Conservation (phyloP, 2,113 vertebrate genomes). For the Aegithalos caudatus region DNA sequence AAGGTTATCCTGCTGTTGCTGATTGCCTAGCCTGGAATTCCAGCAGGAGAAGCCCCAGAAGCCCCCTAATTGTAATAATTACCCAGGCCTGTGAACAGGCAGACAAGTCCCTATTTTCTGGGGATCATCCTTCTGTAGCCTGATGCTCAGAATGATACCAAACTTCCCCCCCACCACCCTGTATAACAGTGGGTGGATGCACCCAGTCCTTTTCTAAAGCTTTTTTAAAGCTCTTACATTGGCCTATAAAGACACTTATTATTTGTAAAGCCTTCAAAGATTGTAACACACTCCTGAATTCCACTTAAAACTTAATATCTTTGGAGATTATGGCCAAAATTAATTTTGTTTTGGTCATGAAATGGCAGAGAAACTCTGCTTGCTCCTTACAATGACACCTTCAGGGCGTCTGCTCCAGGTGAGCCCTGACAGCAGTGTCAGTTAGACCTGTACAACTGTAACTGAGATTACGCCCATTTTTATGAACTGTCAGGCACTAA, state of each 20-base stretch:
- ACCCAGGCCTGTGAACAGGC: neutral
- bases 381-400: neutral
- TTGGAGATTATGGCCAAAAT: neutral
- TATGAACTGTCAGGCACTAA: neutral
- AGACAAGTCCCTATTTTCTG: neutral
- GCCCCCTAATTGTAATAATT: neutral
- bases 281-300: neutral
- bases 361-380: neutral
- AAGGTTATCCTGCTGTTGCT: neutral
- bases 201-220: neutral
- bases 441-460: neutral
- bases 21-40: neutral
- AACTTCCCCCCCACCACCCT: neutral
- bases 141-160: neutral
- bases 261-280: neutral
- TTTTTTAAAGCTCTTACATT: neutral
- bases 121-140: neutral
- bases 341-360: neutral
- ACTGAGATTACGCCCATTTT: neutral
- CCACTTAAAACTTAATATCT: neutral
- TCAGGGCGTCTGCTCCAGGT: neutral
- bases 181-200: rapidly evolving
- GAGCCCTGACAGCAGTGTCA: neutral
- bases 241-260: neutral
- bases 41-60: neutral